Percentiles rank a stretch among this genome's conserved stretches.
phyloP scores from a whole-genome alignment of 2,797 vertebrate genomes.

The Pseudomugil gertrudae region DNA sequence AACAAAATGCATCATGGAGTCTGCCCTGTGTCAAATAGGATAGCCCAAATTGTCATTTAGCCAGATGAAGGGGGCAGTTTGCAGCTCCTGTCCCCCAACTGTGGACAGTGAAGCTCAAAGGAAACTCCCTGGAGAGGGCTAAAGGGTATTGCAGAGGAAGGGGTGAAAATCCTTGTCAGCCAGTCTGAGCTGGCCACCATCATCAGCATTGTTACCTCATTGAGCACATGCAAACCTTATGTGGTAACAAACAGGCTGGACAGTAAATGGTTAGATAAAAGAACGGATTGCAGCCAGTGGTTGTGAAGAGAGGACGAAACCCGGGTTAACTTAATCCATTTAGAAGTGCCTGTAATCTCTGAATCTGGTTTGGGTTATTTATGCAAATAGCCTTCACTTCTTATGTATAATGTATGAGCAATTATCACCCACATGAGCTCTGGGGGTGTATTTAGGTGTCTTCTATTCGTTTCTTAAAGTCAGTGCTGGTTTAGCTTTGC shows the following conservation, averaged over 20 bases:
- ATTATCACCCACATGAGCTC: slow-evolving; percentile 1
- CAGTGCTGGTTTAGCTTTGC: background rate
- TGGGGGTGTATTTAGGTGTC: background rate
- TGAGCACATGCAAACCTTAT: background rate
- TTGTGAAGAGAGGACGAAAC: background rate
- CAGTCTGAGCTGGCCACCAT: slow-evolving; percentile 17
- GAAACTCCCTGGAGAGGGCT: slow-evolving; percentile 51
- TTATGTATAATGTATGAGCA: slow-evolving; percentile 19
- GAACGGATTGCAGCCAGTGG: background rate
- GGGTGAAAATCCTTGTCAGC: slow-evolving; percentile 18
- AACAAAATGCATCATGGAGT: slow-evolving; percentile 55
- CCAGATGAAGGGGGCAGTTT: slow-evolving; percentile 39
- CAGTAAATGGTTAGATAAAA: background rate
- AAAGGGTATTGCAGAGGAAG: slow-evolving; percentile 52
- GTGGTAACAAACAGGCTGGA: background rate
- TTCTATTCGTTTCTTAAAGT: background rate
- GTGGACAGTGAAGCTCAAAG: slow-evolving; percentile 54
- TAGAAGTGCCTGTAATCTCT: background rate
- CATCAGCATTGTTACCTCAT: slow-evolving; percentile 1
- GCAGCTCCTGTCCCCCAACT: slow-evolving; percentile 34
- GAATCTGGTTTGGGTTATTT: slow-evolving; percentile 14
- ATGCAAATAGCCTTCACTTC: background rate
- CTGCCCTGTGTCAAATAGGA: slow-evolving; percentile 59
- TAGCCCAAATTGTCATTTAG: slow-evolving; percentile 53
- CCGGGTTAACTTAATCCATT: background rate